A percentile compares a stretch with the other conserved stretches of the same genome.
Evolutionary conservation across 2,797 vertebrate genomes (phyloP).

Genomic region (Amniataba percoides): DNA sequence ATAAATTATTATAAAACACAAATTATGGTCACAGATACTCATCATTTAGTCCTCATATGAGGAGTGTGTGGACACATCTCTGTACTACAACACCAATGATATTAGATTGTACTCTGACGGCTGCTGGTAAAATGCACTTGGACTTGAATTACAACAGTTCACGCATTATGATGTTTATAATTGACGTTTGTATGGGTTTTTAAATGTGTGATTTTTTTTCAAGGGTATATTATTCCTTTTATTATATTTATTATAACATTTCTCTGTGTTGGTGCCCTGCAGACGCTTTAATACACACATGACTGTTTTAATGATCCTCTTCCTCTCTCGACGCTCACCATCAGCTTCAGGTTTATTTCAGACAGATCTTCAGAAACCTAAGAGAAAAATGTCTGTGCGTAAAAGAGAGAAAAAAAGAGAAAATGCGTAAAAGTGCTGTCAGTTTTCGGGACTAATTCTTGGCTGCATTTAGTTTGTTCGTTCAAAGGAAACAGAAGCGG

Average conservation of each 20-base stretch:
- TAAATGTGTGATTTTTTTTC: neutral
- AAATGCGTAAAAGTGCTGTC: no score
- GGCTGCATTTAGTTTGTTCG: neutral
- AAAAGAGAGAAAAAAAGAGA: no score
- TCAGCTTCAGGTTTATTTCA: no score
- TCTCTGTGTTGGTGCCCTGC: neutral
- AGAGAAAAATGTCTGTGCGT: no score
- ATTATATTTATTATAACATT: neutral
- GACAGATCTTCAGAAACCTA: no score
- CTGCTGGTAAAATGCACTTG: conserved; percentile 6
- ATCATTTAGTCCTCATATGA: neutral
- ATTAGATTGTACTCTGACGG: neutral
- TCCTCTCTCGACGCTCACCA: neutral
- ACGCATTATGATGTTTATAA: neutral
- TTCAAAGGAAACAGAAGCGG: neutral
- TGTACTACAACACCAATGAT: no score
- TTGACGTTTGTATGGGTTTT: neutral
- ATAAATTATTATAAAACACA: neutral
- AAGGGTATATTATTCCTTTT: accelerated
- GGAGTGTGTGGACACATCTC: neutral
- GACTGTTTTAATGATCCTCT: neutral
- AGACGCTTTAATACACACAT: neutral
- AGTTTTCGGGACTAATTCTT: neutral
- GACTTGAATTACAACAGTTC: neutral
- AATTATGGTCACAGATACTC: neutral